Evolutionary conservation across 2,113 vertebrate genomes (phyloP).

Genomic region (Procavia capensis): DNA sequence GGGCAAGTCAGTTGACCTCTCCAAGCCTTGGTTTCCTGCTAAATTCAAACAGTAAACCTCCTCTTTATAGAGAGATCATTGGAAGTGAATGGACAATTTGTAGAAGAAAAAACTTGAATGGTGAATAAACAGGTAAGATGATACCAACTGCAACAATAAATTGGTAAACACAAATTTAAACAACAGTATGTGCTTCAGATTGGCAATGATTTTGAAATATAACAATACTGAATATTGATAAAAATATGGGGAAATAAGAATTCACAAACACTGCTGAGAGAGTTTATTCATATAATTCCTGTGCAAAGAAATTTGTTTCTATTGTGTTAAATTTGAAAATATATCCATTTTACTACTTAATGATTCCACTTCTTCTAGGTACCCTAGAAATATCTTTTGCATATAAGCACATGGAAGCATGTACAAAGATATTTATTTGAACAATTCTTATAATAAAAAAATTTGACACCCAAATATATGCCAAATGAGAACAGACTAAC

Average conservation of each 20-base stretch:
- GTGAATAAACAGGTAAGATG: not conserved
- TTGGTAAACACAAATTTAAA: not conserved
- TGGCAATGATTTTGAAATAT: not conserved
- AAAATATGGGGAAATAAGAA: not conserved
- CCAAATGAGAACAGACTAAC: not conserved
- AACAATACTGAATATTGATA: not conserved
- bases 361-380: not conserved
- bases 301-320: not conserved
- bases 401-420: not conserved
- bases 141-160: not conserved
- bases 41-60: not conserved
- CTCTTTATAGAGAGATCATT: not conserved
- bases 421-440: not conserved
- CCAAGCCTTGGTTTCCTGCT: not conserved
- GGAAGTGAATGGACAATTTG: not conserved
- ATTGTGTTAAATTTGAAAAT: conserved; percentile 22
- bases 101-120: not conserved
- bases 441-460: conserved; percentile 4
- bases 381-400: not conserved
- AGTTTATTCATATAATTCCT: not conserved
- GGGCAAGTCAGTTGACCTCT: not conserved
- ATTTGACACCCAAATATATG: not conserved
- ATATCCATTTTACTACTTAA: not conserved
- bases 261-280: not conserved
- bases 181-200: not conserved